Evolutionary conservation across 2,113 vertebrate genomes (phyloP).

Genomic region (Gobius niger): DNA sequence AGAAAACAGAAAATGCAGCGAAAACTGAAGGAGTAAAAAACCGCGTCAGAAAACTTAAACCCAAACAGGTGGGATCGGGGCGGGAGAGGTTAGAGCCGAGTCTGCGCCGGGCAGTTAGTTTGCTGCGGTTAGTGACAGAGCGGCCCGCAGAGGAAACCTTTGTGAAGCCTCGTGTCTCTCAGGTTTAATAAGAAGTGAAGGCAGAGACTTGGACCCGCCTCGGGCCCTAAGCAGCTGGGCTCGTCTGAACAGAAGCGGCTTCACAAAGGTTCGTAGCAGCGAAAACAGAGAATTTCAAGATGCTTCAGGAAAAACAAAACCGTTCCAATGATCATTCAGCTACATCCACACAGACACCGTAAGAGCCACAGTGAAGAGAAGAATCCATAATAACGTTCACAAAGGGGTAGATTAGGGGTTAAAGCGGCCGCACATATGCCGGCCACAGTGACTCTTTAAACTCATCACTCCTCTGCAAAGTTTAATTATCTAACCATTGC

Average conservation of each 20-base stretch:
- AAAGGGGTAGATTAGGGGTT: too few relatives aligned
- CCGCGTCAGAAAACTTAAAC: conserved; percentile 9
- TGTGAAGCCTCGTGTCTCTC: conserved; percentile 13
- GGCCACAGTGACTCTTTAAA: too few relatives aligned
- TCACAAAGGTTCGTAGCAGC: conserved; percentile 2
- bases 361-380: too few relatives aligned
- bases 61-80: neutral
- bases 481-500: too few relatives aligned
- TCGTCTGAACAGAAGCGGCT: neutral
- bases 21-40: conserved; percentile 22
- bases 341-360: neutral
- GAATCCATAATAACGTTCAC: too few relatives aligned
- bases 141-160: neutral
- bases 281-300: neutral
- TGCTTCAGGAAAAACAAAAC: neutral
- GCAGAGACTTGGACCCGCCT: too few relatives aligned
- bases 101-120: conserved; percentile 38
- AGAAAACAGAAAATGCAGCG: conserved; percentile 32
- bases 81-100: too few relatives aligned
- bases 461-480: too few relatives aligned
- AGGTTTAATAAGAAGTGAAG: too few relatives aligned
- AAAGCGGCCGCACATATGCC: too few relatives aligned
- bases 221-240: too few relatives aligned
- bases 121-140: conserved; percentile 32
- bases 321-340: neutral